Evolutionary conservation across 2,888 invertebrate genomes (phyloP), one percentile per base, ranked within the genome.

Genomic region (Beris morrisii): DNA sequence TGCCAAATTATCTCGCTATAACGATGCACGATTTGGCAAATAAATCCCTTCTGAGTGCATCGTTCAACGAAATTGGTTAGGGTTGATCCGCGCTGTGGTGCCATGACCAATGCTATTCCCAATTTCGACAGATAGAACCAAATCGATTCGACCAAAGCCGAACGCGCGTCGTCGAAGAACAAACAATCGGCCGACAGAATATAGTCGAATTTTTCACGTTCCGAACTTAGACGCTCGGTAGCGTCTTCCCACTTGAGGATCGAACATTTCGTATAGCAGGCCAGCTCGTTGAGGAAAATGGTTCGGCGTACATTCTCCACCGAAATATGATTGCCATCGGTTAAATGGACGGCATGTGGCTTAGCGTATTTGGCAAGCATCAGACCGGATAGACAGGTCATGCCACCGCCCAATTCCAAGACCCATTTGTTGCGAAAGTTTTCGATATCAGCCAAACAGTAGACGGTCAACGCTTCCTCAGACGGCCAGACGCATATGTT

Each of bases 401-500:
- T 92, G 4, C 93, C 93, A 15, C 92, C 92, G 3, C 93, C 93
- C 52, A 93, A 81, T 77, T 93, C 93, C 73, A 91, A 82, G 31
- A 93, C 86, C 74, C 82, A 84, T 76, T 88, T 88, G 69, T 84
- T 84, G n/a, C 84, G 81, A 77, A 91, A 91, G 48, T 85, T 77
- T n/a, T 81, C 74, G 58, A 84, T 78, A 75, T 91, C 87, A 71
- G 86, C 84, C 65, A 91, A 81, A 53, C 86, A 81, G 74, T 88
- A 88, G 72, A 88, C 88, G 4, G 88, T 86, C 57, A 91, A 78
- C 4, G 90, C 87, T 78, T 91, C 90, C 78, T 91, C 91, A 0
- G 90, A 90, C 12, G 90, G 90, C 91, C 91, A 91, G 5, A 91
- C 87, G 77, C 90, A 89, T 6, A 91, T 85, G 77, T 91, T 91